Evolutionary conservation across 2,113 vertebrate genomes (phyloP).

Genomic region (Apodemus speciosus): DNA sequence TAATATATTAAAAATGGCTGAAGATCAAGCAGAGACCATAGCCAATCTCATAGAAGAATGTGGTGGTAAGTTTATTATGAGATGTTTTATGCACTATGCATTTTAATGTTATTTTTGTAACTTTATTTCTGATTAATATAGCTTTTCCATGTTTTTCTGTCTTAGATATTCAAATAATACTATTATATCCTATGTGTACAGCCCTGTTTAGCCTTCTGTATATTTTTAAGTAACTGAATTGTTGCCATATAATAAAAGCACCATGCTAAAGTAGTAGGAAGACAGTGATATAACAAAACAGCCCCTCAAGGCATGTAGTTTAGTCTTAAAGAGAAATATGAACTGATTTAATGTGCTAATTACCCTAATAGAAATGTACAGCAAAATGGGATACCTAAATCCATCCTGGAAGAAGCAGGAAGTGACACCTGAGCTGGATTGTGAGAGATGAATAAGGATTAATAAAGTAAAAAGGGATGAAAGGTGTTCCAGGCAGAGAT

Average conservation of each 20-base stretch:
- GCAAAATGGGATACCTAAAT: constrained; percentile 64
- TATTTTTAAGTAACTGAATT: constrained; percentile 57
- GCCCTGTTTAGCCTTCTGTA: constrained; percentile 39
- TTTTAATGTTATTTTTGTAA: constrained; percentile 39
- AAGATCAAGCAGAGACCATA: constrained; percentile 97
- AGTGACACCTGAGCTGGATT: constrained; percentile 64
- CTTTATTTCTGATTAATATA: constrained; percentile 23
- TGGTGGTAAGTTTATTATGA: constrained; percentile 88
- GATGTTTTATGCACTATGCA: neutral
- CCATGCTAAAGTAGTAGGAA: constrained; percentile 38
- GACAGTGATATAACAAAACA: constrained; percentile 39
- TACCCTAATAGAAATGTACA: constrained; percentile 72
- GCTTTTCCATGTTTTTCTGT: constrained; percentile 46
- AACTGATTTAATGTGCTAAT: constrained; percentile 71
- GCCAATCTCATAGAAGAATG: constrained; percentile 99
- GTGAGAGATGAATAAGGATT: constrained; percentile 73
- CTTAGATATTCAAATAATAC: constrained; percentile 45
- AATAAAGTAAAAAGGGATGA: constrained; percentile 72
- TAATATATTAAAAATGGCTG: constrained; percentile 99
- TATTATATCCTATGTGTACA: constrained; percentile 17
- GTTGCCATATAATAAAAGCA: constrained; percentile 37
- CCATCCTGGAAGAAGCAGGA: constrained; percentile 70
- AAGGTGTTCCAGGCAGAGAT: constrained; percentile 69
- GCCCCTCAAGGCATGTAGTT: constrained; percentile 49
- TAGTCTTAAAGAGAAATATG: constrained; percentile 52